Evolutionary conservation across 2,113 vertebrate species (phyloP).

Genomic region (Larimichthys polyactis): DNA sequence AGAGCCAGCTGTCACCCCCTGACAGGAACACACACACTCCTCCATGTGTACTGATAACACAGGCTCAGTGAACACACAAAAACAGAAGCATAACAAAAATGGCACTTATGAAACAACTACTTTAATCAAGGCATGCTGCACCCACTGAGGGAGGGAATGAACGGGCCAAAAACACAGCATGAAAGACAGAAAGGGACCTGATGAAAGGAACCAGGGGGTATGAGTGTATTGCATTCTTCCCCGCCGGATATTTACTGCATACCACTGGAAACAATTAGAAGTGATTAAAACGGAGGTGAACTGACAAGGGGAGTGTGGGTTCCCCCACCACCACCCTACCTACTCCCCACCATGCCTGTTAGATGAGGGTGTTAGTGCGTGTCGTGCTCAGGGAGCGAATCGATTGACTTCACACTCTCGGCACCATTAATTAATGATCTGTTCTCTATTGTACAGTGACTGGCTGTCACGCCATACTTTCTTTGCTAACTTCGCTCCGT

Average conservation of each 20-base stretch:
- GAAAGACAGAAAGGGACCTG: constrained; percentile 53
- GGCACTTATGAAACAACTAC: constrained; percentile 54
- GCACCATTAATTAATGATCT: constrained; percentile 84
- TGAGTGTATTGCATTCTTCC: constrained; percentile 37
- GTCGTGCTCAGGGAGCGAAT: constrained; percentile 76
- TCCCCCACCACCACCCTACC: constrained; percentile 22
- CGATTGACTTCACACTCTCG: constrained; percentile 81
- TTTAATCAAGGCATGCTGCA: constrained; percentile 62
- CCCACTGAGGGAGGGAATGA: constrained; percentile 19
- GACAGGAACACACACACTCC: constrained; percentile 67
- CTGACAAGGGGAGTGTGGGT: constrained; percentile 66
- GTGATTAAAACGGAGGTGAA: constrained; percentile 81
- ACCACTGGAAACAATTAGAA: constrained; percentile 79
- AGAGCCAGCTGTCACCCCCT: constrained; percentile 82
- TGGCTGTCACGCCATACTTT: constrained; percentile 61
- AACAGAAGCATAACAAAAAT: constrained; percentile 59
- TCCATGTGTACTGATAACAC: constrained; percentile 52
- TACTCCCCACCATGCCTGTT: constrained; percentile 36
- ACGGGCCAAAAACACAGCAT: constrained; percentile 12
- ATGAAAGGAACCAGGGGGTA: constrained; percentile 59
- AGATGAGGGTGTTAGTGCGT: constrained; percentile 74
- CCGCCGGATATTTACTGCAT: constrained; percentile 62
- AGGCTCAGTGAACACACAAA: constrained; percentile 51
- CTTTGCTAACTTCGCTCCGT: constrained; percentile 47
- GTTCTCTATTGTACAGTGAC: constrained; percentile 69